Evolutionary conservation across 2,797 vertebrate genomes (phyloP), one percentile per base, ranked within the genome.

Genomic region (Enteromius mattozi): DNA sequence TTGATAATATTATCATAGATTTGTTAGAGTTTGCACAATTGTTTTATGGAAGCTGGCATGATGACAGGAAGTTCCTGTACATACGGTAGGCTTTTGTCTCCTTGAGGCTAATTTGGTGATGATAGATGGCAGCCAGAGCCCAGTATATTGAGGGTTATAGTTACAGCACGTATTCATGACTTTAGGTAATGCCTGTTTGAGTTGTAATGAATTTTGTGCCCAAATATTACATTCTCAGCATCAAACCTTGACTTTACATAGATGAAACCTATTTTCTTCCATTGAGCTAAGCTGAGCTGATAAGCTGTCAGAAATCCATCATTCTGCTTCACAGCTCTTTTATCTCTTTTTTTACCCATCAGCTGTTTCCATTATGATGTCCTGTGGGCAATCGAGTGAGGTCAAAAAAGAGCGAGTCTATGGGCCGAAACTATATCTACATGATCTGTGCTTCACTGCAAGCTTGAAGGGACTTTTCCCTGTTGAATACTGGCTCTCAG

Each of bases 391-490:
- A 72, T 74, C 59, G 42, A 37, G 33, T 10, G 8, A 54, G 45
- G 81, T 83, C 61, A 68, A 19, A 9, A 77, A 76, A 66, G 81
- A 76, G 47, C 3, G 17, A 56, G 59, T 42, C 45, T 63, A 74
- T 59, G 21, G 27, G 21, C 21, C 8, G 8, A 21, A 59, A 27
- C 51, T 14, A 33, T 51, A 86, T 66, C 80, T 56, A 42, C 63
- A 68, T 61, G 72, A 42, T 68, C 70, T 47, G 77, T 86, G 37
- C 65, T 69, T 66, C 30, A 45, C 37, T 54, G 61, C 3, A 1
- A 80, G n/a, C 27, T 47, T 75, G 63, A 80, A 85, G 33, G n/a
- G 65, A 80, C 45, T 30, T 54, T 75, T 85, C 45, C 16, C 37
- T 8, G 4, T 13, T 74, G 68, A 63, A 40, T 71, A 30, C 65